A percentile compares a stretch with the other conserved stretches of the same genome.
Conservation (phyloP, 2,113 vertebrate genomes). For the Xiphorhynchus elegans region DNA sequence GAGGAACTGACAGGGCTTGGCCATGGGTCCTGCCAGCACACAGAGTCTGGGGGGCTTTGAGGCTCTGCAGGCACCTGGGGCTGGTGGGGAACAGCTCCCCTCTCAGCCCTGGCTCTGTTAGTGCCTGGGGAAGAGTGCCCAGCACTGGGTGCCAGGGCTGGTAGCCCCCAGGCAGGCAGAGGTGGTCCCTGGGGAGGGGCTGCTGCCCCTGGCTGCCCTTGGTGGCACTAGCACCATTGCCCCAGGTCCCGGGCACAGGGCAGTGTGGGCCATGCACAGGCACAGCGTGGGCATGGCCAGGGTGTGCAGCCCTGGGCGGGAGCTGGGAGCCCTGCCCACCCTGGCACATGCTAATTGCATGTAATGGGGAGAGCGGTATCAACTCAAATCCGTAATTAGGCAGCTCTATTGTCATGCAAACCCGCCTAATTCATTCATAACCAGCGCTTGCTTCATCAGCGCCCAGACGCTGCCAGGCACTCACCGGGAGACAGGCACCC, state of each 20-base stretch:
- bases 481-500: neutral
- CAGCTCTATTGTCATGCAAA: slow-evolving; percentile 70
- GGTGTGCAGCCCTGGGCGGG: neutral
- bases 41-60: neutral
- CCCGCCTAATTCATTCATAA: slow-evolving; percentile 55
- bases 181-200: neutral
- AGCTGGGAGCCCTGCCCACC: neutral
- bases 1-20: neutral
- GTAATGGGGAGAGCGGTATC: slow-evolving; percentile 60
- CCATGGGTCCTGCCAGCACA: fast-evolving
- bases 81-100: neutral
- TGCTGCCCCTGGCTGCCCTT: neutral
- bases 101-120: neutral
- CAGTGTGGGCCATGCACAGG: neutral
- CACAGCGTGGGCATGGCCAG: neutral
- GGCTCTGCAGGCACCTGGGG: neutral
- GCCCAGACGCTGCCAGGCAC: slow-evolving; percentile 46
- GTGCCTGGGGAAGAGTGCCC: neutral
- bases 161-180: neutral
- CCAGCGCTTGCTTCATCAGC: slow-evolving; percentile 49
- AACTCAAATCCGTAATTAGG: slow-evolving; percentile 70
- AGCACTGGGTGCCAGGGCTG: neutral
- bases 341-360: slow-evolving; percentile 60
- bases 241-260: fast-evolving
- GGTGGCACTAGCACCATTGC: fast-evolving